phyloP scores from a whole-genome alignment of 2,113 vertebrate genomes.

The Caloenas nicobarica region DNA sequence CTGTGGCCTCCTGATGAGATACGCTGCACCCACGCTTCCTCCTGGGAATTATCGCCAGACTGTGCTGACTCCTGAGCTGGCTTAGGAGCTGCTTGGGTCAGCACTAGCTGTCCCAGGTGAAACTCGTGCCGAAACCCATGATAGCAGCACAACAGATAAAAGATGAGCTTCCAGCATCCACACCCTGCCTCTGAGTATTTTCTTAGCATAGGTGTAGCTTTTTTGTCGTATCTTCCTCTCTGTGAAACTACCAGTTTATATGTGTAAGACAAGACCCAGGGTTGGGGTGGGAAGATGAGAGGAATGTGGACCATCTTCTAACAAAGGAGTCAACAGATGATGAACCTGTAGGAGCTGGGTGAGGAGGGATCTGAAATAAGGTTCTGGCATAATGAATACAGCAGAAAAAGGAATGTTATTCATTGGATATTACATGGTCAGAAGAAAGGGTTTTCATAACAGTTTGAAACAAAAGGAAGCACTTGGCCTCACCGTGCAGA shows the following conservation, averaged over 20 bases:
- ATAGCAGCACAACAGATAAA: not conserved
- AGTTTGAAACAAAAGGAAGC: not conserved
- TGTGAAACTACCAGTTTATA: not conserved
- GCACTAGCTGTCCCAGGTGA: not conserved
- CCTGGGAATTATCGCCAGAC: not conserved
- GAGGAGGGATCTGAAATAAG: not conserved
- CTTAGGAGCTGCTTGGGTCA: not conserved
- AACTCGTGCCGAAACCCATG: not conserved
- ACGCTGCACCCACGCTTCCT: not conserved
- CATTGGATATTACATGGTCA: not conserved
- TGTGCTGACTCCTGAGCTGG: not conserved
- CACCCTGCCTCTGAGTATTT: not conserved
- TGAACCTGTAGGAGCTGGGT: not conserved
- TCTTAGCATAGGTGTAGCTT: not conserved
- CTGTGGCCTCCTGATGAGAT: not conserved
- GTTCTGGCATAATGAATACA: not conserved
- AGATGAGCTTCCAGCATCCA: not conserved
- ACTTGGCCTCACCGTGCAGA: not conserved
- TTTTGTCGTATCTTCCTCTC: not conserved
- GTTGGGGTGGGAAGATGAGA: not conserved
- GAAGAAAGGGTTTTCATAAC: not conserved
- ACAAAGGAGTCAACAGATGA: not conserved
- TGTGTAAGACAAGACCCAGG: not conserved
- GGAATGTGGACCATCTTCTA: not conserved
- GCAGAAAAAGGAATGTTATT: not conserved